phyloP scores from a whole-genome alignment of 2,797 vertebrate genomes.

The Ciconia nigra region DNA sequence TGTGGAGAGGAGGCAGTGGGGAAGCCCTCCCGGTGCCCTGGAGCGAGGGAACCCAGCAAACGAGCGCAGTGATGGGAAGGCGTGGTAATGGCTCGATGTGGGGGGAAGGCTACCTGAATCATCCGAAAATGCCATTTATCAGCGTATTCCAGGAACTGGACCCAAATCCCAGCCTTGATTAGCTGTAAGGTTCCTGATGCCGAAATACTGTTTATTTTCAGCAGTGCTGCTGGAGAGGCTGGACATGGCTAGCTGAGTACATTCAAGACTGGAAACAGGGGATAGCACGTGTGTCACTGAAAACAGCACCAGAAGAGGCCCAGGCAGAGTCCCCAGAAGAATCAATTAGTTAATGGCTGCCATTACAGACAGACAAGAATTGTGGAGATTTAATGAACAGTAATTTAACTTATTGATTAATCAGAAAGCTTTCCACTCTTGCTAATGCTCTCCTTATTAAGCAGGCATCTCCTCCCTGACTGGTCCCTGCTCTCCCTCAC shows the following conservation, averaged over 20 bases:
- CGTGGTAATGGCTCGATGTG: fast-evolving
- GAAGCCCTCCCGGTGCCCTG: not conserved
- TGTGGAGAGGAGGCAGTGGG: not conserved
- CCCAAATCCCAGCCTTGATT: not conserved
- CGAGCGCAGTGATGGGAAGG: fast-evolving
- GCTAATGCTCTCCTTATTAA: not conserved
- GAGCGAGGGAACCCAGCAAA: not conserved
- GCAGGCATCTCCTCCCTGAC: not conserved
- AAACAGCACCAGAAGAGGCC: not conserved
- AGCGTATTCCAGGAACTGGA: not conserved
- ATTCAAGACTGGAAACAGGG: not conserved
- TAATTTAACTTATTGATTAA: slow-evolving; percentile 44
- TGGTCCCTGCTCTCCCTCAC: not conserved
- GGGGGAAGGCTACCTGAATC: no score
- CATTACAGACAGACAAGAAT: not conserved
- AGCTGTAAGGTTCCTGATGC: not conserved
- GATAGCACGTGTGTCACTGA: not conserved
- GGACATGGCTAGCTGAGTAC: not conserved
- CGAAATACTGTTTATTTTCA: not conserved
- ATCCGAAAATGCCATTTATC: not conserved
- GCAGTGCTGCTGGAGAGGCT: not conserved
- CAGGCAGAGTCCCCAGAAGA: not conserved
- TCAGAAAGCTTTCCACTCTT: slow-evolving; percentile 39
- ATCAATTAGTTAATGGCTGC: not conserved
- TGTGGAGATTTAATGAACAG: slow-evolving; percentile 46